Conservation (phyloP, 2,888 invertebrate species). For the Caenorhabditis sp. region DNA sequence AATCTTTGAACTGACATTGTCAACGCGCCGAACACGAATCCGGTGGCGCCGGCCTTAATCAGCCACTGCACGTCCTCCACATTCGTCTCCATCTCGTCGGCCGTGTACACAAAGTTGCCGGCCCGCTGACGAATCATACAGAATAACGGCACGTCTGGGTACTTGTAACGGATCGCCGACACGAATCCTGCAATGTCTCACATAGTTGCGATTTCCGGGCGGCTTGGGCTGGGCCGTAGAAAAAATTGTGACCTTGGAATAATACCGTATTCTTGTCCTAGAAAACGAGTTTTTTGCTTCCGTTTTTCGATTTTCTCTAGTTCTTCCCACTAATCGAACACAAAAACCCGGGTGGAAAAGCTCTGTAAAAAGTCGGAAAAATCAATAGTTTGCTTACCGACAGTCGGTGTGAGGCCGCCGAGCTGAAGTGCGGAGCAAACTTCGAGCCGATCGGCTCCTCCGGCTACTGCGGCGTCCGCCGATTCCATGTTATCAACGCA, state of each 20-base stretch:
- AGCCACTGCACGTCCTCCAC: constrained; percentile 58
- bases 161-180: constrained; percentile 29
- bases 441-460: constrained; percentile 63
- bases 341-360: too few species aligned
- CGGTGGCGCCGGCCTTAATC: constrained; percentile 60
- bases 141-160: constrained; percentile 41
- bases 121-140: constrained; percentile 63
- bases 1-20: constrained; percentile 40
- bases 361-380: too few species aligned
- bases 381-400: constrained; percentile 11
- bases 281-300: too few species aligned
- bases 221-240: too few species aligned
- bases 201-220: too few species aligned
- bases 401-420: constrained; percentile 28
- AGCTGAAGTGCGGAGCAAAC: constrained; percentile 54
- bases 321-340: too few species aligned
- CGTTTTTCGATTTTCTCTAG: too few species aligned
- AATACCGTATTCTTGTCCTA: too few species aligned
- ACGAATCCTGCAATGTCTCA: constrained; percentile 56
- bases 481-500: constrained; percentile 67
- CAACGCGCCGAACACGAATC: constrained; percentile 67
- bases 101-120: constrained; percentile 63
- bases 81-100: constrained; percentile 46
- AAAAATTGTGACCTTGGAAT: too few species aligned
- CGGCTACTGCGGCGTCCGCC: constrained; percentile 56